Conservation (phyloP, 1,140 invertebrate species). For the Papilio machaon region DNA sequence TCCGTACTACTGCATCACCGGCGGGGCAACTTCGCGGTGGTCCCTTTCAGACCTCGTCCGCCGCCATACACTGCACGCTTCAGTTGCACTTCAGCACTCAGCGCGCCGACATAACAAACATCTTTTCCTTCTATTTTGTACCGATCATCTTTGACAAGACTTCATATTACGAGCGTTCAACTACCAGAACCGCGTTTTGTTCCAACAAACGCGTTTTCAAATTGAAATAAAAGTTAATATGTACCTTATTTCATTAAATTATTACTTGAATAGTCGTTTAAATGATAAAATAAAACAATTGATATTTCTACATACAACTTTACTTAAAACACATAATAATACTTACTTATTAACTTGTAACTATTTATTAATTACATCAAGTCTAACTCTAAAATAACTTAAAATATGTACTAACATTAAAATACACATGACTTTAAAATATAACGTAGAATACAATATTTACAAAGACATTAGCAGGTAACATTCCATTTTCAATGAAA, state of each 20-base stretch:
- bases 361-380: not conserved
- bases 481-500: not conserved
- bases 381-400: not conserved
- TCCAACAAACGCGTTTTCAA: not conserved
- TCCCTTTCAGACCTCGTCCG: no score
- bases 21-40: no score
- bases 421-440: slow-evolving; percentile 1
- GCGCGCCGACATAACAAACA: no score
- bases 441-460: not conserved
- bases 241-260: not conserved
- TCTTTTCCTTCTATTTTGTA: no score
- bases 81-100: no score
- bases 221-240: not conserved
- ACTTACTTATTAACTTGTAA: not conserved
- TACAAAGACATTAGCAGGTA: slow-evolving; percentile 9
- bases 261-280: not conserved
- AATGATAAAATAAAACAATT: not conserved
- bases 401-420: not conserved
- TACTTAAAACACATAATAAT: not conserved
- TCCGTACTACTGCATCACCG: no score
- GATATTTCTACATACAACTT: not conserved
- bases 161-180: no score
- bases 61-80: no score
- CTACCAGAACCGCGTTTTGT: not conserved
- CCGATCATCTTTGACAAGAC: no score